Conservation (phyloP, 2,888 invertebrate genomes). For the Hermaeophaga mercurialis region DNA sequence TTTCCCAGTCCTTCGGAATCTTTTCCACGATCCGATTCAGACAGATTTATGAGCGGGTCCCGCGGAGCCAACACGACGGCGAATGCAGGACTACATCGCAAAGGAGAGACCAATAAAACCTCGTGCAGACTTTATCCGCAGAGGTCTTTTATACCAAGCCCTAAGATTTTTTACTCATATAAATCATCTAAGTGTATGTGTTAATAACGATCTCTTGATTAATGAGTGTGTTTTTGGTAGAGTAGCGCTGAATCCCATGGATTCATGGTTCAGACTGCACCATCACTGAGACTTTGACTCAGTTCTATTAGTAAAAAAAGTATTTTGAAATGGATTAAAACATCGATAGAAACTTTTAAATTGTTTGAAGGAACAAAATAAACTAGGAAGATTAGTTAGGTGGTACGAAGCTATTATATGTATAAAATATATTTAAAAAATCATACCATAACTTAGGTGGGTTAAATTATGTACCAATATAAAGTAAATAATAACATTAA, state of each 20-base stretch:
- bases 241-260: not conserved
- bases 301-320: too few species aligned
- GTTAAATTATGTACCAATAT: too few species aligned
- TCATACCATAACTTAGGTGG: too few species aligned
- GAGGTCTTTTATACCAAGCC: constrained; percentile 6
- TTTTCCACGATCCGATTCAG: constrained; percentile 41
- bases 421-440: too few species aligned
- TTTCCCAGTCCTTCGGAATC: constrained; percentile 32
- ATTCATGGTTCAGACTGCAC: too few species aligned
- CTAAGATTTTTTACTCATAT: constrained; percentile 12
- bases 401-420: too few species aligned
- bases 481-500: too few species aligned
- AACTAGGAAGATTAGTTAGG: too few species aligned
- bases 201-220: constrained; percentile 5
- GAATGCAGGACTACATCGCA: constrained; percentile 39
- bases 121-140: constrained; percentile 13
- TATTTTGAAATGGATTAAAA: too few species aligned
- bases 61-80: constrained; percentile 52
- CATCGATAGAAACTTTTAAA: too few species aligned
- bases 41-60: constrained; percentile 48
- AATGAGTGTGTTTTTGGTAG: not conserved
- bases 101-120: constrained; percentile 48
- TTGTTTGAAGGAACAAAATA: too few species aligned
- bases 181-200: constrained; percentile 3
- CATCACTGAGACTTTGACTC: too few species aligned